Base-by-base conservation (phyloP, 1,140 invertebrate species). In the Spodoptera litura region DNA sequence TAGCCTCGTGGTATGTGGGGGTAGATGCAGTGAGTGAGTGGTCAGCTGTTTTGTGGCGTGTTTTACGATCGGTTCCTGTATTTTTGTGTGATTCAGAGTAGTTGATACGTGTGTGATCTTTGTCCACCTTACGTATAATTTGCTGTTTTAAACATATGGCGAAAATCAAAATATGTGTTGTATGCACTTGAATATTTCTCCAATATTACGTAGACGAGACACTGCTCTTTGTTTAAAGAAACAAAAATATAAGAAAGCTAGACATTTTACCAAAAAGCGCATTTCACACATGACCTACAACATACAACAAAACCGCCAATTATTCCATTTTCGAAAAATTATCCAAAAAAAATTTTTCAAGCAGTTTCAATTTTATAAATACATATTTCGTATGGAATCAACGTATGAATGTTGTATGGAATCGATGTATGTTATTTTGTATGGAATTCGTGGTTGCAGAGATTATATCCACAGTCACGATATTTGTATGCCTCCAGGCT, bases 381-480 rank as follows among this genome's bases (percentile, higher is more conserved):
- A 31, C 31, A 0, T 31, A 31, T 5, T 4, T 31, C 8, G 38
- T 44, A 44, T 44, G 6, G 0, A 44, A 44, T 15, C 13, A 61
- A n/a, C 6, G 59, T 5, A 38, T 31, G 35, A 49, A 44, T 9
- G 38, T 64, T 64, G 13, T 3, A 9, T 49, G 38, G n/a, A 64
- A 64, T 49, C 38, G 12, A 61, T 13, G 44, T 15, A 20, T 20
- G 53, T n/a, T 55, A 8, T 44, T 13, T 15, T 44, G 61, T 38
- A 44, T 38, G 31, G 12, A 10, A 10, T n/a, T 64, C 61, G 61
- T 64, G 61, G 35, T 3, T 38, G 20, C n/a, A 38, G 8, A n/a
- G 61, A 49, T 64, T 25, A n/a, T 20, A 64, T 64, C 35, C 15
- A 3, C 9, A 44, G 61, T 64, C 61, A 64, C 61, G 61, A 64